These are phyloP conservation scores for Turdus rufiventris DNA, from an alignment of 2,113 vertebrate genomes.

Conservation along the genomic window DNA sequence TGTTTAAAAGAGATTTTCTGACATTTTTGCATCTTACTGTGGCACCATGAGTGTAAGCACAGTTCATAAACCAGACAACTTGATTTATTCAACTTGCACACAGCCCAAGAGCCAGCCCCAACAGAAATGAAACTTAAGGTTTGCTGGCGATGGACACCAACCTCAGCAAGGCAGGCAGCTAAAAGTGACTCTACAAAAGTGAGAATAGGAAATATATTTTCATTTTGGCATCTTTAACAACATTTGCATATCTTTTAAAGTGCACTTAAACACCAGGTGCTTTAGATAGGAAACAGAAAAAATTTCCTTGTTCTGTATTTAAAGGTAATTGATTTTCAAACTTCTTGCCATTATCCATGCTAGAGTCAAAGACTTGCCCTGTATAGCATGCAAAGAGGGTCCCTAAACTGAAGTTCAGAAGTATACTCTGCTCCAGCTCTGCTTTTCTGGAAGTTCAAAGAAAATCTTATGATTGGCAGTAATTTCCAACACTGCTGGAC, in stretches of 20 bases:
- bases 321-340: slow-evolving; percentile 51
- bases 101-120: neutral
- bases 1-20: neutral
- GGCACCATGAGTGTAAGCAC: neutral
- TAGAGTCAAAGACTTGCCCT: neutral
- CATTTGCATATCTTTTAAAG: neutral
- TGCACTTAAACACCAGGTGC: neutral
- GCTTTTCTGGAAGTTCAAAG: slow-evolving; percentile 28
- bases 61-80: neutral
- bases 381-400: neutral
- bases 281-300: slow-evolving; percentile 23
- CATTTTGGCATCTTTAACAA: neutral
- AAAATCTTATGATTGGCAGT: slow-evolving; percentile 9
- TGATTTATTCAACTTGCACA: fast-evolving
- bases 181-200: neutral
- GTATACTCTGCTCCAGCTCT: neutral
- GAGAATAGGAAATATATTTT: neutral
- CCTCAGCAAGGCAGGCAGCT: neutral
- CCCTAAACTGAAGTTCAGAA: neutral
- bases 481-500: slow-evolving; percentile 24
- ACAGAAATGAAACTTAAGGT: neutral
- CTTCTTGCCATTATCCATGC: neutral
- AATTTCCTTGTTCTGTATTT: neutral
- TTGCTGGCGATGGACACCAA: neutral
- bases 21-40: neutral